Evolutionary conservation across 1,140 invertebrate species (phyloP).

Genomic region (Philopotamus ludificatus): DNA sequence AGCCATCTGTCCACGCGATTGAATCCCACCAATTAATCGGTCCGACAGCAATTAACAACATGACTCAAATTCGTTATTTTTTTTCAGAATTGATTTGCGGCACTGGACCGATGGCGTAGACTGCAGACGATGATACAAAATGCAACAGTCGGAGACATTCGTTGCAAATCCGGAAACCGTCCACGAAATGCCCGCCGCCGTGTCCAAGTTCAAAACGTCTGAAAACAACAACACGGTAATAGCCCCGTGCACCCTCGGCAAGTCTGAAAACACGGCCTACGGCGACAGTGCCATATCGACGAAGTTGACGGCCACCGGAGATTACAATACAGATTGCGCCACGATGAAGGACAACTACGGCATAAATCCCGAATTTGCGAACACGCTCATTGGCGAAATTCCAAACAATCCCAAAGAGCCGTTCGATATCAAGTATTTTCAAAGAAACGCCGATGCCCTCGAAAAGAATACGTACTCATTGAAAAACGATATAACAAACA

Average conservation of each 20-base stretch:
- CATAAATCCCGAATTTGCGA: conserved; percentile 14
- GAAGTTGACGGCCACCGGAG: conserved; percentile 12
- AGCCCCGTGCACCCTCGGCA: conserved; percentile 16
- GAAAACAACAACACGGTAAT: conserved; percentile 39
- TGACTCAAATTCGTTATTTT: neutral
- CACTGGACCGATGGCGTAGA: conserved; percentile 25
- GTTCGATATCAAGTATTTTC: conserved; percentile 18
- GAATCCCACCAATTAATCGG: neutral
- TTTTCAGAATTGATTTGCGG: neutral
- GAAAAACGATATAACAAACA: conserved; percentile 7
- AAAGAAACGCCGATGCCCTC: conserved; percentile 1
- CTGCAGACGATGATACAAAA: conserved; percentile 34
- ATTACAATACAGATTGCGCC: conserved; percentile 14
- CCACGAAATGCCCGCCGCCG: conserved; percentile 37
- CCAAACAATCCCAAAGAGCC: conserved; percentile 14
- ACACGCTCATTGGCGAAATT: conserved; percentile 23
- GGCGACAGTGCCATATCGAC: neutral
- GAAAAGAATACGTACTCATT: neutral
- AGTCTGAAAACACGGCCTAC: neutral
- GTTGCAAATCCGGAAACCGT: conserved; percentile 19
- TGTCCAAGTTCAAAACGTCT: conserved; percentile 31
- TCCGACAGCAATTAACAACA: conserved; percentile 2
- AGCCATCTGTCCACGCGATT: neutral
- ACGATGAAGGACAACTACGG: conserved; percentile 38
- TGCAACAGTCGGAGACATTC: conserved; percentile 38